phyloP scores from a whole-genome alignment of 2,113 vertebrate species.

The Circaetus gallicus region DNA sequence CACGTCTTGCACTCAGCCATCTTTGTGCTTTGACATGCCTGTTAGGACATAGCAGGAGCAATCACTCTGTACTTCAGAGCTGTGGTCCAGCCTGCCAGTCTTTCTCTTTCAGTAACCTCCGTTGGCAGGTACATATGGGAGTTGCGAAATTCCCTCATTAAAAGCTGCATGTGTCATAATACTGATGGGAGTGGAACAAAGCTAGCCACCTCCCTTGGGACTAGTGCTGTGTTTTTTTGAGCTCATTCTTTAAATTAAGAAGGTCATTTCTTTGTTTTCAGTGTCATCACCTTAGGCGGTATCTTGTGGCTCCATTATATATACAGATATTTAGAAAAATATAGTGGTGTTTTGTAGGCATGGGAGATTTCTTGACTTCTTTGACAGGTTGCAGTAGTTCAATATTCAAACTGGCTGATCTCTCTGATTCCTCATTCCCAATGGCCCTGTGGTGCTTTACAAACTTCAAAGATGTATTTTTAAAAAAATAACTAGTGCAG shows the following conservation, averaged over 20 bases:
- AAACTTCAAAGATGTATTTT: not conserved
- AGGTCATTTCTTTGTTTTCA: not conserved
- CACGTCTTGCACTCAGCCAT: fast-evolving
- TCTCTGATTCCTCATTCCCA: not conserved
- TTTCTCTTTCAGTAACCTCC: not conserved
- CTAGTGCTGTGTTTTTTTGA: not conserved
- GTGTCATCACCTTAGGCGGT: not conserved
- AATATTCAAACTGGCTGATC: not conserved
- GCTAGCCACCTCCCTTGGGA: not conserved
- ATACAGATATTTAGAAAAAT: not conserved
- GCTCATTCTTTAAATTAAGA: not conserved
- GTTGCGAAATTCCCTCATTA: constrained; percentile 10
- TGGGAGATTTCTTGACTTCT: not conserved
- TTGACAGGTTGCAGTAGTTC: not conserved
- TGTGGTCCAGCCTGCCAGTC: not conserved
- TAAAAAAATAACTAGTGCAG: fast-evolving
- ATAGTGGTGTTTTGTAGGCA: not conserved
- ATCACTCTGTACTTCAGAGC: not conserved
- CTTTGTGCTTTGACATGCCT: not conserved
- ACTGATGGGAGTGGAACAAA: not conserved
- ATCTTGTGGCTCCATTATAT: not conserved
- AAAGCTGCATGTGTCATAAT: not conserved
- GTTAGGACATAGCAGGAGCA: not conserved
- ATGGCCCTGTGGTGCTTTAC: not conserved
- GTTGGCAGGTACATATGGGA: not conserved